Conservation (phyloP, 1,140 invertebrate genomes). For the Eulimnadia texana region DNA sequence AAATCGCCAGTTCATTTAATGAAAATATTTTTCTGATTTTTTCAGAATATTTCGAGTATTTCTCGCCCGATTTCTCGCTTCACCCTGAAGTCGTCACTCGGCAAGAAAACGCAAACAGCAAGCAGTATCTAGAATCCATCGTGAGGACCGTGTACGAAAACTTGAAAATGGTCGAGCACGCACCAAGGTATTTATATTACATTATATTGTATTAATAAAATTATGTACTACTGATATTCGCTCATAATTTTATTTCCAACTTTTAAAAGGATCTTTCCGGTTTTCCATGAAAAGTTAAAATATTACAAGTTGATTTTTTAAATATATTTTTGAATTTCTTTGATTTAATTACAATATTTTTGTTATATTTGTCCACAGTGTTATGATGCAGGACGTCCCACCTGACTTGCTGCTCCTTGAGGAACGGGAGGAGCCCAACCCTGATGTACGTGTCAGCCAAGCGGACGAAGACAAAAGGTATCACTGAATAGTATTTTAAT, state of each 20-base stretch:
- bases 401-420: constrained; percentile 40
- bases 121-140: constrained; percentile 78
- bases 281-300: no score
- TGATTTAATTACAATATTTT: background rate
- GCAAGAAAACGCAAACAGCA: constrained; percentile 82
- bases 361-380: constrained; percentile 33
- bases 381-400: constrained; percentile 88
- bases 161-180: constrained; percentile 74
- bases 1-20: background rate
- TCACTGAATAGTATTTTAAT: constrained; percentile 13
- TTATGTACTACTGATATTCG: no score
- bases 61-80: constrained; percentile 84
- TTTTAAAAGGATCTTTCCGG: no score
- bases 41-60: constrained; percentile 82
- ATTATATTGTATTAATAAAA: background rate
- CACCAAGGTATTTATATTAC: constrained; percentile 39
- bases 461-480: constrained; percentile 61
- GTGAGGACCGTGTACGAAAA: constrained; percentile 72
- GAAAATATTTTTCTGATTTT: constrained; percentile 11
- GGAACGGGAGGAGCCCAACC: constrained; percentile 42
- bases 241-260: no score
- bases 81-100: constrained; percentile 73
- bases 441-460: constrained; percentile 61
- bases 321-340: no score
- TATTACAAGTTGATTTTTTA: no score